phyloP scores from a whole-genome alignment of 2,888 invertebrate genomes.

The Tetheella fluctuosa region DNA sequence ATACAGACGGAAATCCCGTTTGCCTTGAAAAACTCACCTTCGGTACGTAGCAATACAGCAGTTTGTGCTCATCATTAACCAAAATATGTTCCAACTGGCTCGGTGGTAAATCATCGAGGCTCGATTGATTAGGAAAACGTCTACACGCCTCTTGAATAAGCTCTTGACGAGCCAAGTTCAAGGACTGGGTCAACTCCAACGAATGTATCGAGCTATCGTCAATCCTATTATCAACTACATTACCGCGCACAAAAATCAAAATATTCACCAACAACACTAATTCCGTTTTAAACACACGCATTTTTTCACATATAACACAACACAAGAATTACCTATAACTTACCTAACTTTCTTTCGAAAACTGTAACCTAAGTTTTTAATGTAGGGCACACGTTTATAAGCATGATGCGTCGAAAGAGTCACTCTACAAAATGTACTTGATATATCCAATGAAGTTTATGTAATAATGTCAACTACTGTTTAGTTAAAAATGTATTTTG shows the following conservation, averaged over 20 bases:
- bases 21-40: conserved; percentile 87
- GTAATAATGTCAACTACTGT: conserved; percentile 21
- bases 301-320: conserved; percentile 56
- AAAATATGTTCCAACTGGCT: conserved; percentile 90
- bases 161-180: conserved; percentile 86
- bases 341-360: conserved; percentile 68
- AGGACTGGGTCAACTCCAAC: conserved; percentile 85
- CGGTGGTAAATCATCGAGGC: conserved; percentile 76
- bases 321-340: conserved; percentile 48
- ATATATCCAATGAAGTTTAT: conserved; percentile 25
- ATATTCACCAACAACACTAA: conserved; percentile 56
- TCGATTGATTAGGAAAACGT: conserved; percentile 69
- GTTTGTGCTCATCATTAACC: conserved; percentile 92
- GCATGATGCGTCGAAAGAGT: background rate
- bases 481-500: background rate
- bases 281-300: conserved; percentile 52
- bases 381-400: conserved; percentile 58
- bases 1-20: conserved; percentile 35
- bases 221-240: conserved; percentile 55
- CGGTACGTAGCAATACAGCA: conserved; percentile 96
- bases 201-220: conserved; percentile 66
- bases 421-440: background rate
- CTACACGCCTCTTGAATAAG: conserved; percentile 85
- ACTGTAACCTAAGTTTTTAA: conserved; percentile 51
- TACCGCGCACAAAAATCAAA: conserved; percentile 58